phyloP scores from a whole-genome alignment of 2,888 invertebrate genomes.

The Netelia fuscicornis region DNA sequence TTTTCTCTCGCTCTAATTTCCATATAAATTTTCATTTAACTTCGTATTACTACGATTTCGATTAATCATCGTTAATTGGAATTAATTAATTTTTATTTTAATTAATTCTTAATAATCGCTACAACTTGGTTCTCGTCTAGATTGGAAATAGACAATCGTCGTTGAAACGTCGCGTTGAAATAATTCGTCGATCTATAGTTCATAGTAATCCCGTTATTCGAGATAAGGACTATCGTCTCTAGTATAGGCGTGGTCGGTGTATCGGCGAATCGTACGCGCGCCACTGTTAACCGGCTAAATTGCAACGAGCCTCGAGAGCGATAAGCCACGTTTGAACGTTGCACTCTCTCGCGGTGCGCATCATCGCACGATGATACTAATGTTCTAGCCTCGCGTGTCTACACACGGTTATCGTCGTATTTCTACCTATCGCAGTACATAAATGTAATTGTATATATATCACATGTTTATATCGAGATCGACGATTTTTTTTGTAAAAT shows the following conservation, averaged over 20 bases:
- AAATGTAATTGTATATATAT: background rate
- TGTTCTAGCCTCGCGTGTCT: background rate
- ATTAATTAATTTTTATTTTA: no score
- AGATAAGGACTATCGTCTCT: conserved; percentile 10
- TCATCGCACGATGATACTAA: conserved; percentile 16
- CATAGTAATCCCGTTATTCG: conserved; percentile 9
- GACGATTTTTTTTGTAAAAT: no score
- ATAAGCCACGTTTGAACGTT: conserved; percentile 41
- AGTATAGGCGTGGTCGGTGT: conserved; percentile 10
- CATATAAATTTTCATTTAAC: no score
- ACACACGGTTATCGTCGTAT: background rate
- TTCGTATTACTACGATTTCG: no score
- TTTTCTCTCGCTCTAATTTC: background rate
- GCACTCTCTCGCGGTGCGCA: conserved; percentile 20
- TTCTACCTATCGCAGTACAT: background rate
- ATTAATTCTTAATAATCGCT: no score
- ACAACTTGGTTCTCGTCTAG: no score
- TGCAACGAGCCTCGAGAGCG: conserved; percentile 3
- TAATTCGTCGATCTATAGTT: background rate
- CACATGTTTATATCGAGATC: background rate
- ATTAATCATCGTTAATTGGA: no score
- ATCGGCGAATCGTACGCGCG: conserved; percentile 13
- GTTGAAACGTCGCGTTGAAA: conserved; percentile 2
- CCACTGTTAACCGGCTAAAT: background rate
- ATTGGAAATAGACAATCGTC: background rate